Conservation (phyloP, 1,140 invertebrate genomes). For the Propsilocerus akamusi region DNA sequence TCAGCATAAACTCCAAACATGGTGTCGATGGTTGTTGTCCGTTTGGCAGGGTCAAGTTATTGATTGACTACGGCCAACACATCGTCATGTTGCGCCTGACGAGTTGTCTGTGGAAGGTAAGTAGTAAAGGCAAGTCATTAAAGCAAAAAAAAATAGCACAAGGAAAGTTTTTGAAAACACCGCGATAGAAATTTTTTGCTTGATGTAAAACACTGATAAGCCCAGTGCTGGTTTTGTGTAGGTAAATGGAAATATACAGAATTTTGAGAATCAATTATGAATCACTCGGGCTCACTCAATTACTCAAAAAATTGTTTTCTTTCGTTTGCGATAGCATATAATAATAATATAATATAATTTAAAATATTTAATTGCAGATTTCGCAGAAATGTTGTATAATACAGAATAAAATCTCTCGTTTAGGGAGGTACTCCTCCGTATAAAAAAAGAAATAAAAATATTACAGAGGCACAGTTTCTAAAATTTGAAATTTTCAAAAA, state of each 20-base stretch:
- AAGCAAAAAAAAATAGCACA: not conserved
- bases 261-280: not conserved
- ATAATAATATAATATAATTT: too few species aligned
- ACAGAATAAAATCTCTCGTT: too few species aligned
- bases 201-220: conserved; percentile 1
- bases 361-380: too few species aligned
- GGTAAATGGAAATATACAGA: not conserved
- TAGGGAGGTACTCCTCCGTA: too few species aligned
- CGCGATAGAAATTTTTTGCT: not conserved
- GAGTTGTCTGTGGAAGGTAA: conserved; percentile 23
- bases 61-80: conserved; percentile 74
- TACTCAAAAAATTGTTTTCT: too few species aligned
- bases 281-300: not conserved
- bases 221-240: too few species aligned
- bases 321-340: too few species aligned
- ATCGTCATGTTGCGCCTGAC: conserved; percentile 48
- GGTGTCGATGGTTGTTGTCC: conserved; percentile 28
- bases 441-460: too few species aligned
- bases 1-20: conserved; percentile 56
- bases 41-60: conserved; percentile 20
- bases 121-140: not conserved
- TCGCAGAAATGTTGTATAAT: too few species aligned
- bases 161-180: not conserved
- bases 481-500: too few species aligned
- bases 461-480: too few species aligned